Conservation (phyloP, 2,797 vertebrate species). For the Sebastolobus alascanus region DNA sequence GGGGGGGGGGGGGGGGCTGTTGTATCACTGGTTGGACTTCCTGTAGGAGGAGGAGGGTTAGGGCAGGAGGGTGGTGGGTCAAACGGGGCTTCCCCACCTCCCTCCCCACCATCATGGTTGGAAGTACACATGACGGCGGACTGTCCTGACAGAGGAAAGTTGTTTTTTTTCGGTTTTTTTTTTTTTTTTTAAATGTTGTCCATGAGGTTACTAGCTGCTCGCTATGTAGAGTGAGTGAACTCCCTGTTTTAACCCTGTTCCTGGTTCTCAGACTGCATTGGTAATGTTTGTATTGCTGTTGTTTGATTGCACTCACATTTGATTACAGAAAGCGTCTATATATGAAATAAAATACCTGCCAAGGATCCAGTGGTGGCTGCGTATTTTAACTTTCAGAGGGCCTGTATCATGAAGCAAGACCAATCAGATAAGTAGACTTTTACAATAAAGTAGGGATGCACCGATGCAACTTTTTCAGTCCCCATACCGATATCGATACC, state of each 20-base stretch:
- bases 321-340: constrained; percentile 90
- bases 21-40: constrained; percentile 77
- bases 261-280: constrained; percentile 90
- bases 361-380: constrained; percentile 74
- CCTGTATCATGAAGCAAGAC: neutral
- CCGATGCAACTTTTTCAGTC: no score
- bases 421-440: no score
- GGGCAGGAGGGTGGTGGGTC: constrained; percentile 10
- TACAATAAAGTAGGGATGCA: neutral
- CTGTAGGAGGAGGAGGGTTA: constrained; percentile 31
- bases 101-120: constrained; percentile 45
- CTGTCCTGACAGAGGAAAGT: constrained; percentile 60
- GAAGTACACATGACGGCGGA: constrained; percentile 61
- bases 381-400: constrained; percentile 59
- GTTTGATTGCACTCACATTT: constrained; percentile 91
- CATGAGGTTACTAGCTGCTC: constrained; percentile 82
- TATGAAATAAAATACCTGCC: constrained; percentile 87
- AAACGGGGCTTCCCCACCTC: constrained; percentile 15
- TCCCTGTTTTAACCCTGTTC: constrained; percentile 82
- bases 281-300: constrained; percentile 94
- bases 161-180: constrained; percentile 37
- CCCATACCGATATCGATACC: no score
- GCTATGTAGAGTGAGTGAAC: constrained; percentile 80
- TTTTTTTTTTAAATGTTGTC: constrained; percentile 74
- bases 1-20: constrained; percentile 33